These are phyloP conservation scores for Polyommatus icarus DNA, from an alignment of 2,888 invertebrate genomes.

Conservation along the genomic window DNA sequence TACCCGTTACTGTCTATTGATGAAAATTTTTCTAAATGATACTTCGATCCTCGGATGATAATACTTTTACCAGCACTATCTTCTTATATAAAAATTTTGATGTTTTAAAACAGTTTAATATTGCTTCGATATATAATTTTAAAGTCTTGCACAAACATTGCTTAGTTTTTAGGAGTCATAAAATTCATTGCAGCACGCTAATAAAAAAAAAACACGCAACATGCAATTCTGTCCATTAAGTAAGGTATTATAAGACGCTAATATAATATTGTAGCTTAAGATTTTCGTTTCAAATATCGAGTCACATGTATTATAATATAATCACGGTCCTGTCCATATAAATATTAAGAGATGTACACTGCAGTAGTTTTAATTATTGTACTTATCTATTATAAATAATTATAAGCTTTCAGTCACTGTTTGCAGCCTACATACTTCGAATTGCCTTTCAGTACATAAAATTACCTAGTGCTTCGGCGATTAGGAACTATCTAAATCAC, in stretches of 20 bases:
- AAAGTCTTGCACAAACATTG: slow-evolving; percentile 29
- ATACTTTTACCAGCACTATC: neutral
- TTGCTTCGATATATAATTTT: slow-evolving; percentile 34
- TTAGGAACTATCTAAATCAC: slow-evolving; percentile 35
- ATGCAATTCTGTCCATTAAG: slow-evolving; percentile 79
- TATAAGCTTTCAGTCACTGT: slow-evolving; percentile 20
- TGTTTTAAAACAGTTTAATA: slow-evolving; percentile 7
- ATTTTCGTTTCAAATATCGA: slow-evolving; percentile 59
- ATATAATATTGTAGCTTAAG: slow-evolving; percentile 54
- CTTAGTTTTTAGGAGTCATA: slow-evolving; percentile 34
- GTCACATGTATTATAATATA: slow-evolving; percentile 65
- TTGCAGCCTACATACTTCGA: slow-evolving; percentile 9
- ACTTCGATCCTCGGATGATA: neutral
- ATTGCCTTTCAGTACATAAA: slow-evolving; percentile 26
- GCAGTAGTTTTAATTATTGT: slow-evolving; percentile 28
- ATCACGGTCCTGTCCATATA: slow-evolving; percentile 67
- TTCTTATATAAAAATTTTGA: neutral
- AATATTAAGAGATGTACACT: slow-evolving; percentile 49
- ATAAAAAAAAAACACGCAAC: slow-evolving; percentile 65
- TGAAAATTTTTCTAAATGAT: neutral
- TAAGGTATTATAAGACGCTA: slow-evolving; percentile 63
- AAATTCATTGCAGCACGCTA: slow-evolving; percentile 52
- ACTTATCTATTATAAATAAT: neutral
- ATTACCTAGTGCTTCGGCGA: slow-evolving; percentile 37
- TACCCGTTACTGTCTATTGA: neutral